A percentile compares a stretch with the other conserved stretches of the same genome.
These are phyloP conservation scores for Syritta pipiens DNA, from an alignment of 2,888 invertebrate species.

Conservation along the genomic window DNA sequence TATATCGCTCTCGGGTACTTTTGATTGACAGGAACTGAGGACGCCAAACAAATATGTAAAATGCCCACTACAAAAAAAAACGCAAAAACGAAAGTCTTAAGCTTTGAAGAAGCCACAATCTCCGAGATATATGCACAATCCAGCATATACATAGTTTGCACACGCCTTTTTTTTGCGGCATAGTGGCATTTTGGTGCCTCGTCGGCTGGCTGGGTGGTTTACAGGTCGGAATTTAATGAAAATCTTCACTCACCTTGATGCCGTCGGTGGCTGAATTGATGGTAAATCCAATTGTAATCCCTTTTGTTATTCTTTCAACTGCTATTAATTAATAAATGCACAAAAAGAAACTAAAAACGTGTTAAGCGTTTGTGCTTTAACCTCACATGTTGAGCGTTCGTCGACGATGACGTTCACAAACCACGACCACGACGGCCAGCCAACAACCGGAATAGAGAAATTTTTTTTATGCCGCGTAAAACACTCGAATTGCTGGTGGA, in stretches of 20 bases:
- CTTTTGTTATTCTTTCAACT: background rate
- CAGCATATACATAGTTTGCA: slow-evolving; percentile 27
- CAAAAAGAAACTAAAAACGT: slow-evolving; percentile 57
- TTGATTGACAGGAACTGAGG: slow-evolving; percentile 14
- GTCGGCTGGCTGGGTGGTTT: no score
- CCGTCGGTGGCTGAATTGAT: background rate
- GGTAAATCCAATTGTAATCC: background rate
- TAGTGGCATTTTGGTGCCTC: slow-evolving; percentile 6
- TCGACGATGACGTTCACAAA: slow-evolving; percentile 42
- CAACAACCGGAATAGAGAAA: slow-evolving; percentile 38
- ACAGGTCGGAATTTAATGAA: background rate
- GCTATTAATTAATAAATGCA: slow-evolving; percentile 40
- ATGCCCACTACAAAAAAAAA: background rate
- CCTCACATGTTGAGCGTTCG: slow-evolving; percentile 77
- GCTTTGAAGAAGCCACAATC: background rate
- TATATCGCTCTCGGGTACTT: background rate
- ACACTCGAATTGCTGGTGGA: slow-evolving; percentile 12
- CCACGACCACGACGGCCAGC: slow-evolving; percentile 48
- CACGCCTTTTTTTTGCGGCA: slow-evolving; percentile 49
- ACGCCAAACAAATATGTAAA: slow-evolving; percentile 22
- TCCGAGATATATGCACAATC: slow-evolving; percentile 1
- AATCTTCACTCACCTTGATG: slow-evolving; percentile 20
- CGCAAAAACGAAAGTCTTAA: background rate
- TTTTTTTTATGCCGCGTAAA: slow-evolving; percentile 26
- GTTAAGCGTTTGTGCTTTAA: slow-evolving; percentile 73